A percentile compares a stretch with the other conserved stretches of the same genome.
Evolutionary conservation across 2,797 vertebrate genomes (phyloP).

Genomic region (Microtus agrestis): DNA sequence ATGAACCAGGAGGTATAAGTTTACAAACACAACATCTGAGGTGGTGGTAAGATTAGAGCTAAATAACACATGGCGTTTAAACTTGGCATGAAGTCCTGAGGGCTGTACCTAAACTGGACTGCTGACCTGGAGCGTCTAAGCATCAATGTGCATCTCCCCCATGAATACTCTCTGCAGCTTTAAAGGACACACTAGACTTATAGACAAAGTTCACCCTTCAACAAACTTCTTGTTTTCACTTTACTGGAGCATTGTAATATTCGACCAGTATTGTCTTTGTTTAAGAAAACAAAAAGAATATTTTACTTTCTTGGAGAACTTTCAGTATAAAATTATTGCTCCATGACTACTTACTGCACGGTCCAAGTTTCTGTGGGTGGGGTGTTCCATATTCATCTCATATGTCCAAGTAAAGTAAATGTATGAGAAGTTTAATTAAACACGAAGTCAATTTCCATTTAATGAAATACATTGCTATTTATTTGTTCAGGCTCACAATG

Average conservation of each 20-base stretch:
- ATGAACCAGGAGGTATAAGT: conserved; percentile 81
- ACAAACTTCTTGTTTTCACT: background rate
- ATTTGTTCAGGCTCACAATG: conserved; percentile 32
- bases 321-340: background rate
- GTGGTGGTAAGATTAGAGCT: conserved; percentile 74
- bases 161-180: conserved; percentile 59
- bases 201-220: background rate
- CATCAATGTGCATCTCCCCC: conserved; percentile 45
- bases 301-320: conserved; percentile 8
- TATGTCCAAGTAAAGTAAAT: conserved; percentile 27
- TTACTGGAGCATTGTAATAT: conserved; percentile 26
- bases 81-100: conserved; percentile 56
- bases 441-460: conserved; percentile 39
- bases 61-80: conserved; percentile 78
- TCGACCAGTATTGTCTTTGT: background rate
- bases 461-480: conserved; percentile 42
- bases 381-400: background rate
- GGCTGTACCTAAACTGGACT: conserved; percentile 69
- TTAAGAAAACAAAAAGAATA: conserved; percentile 63
- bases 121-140: conserved; percentile 31
- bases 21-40: conserved; percentile 85
- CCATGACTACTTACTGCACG: background rate
- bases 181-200: conserved; percentile 40
- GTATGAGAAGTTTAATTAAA: background rate
- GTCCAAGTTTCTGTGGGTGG: conserved; percentile 56